A percentile compares a stretch with the other conserved stretches of the same genome.
Conservation (phyloP, 1,140 invertebrate species). For the Bombus ignitus region DNA sequence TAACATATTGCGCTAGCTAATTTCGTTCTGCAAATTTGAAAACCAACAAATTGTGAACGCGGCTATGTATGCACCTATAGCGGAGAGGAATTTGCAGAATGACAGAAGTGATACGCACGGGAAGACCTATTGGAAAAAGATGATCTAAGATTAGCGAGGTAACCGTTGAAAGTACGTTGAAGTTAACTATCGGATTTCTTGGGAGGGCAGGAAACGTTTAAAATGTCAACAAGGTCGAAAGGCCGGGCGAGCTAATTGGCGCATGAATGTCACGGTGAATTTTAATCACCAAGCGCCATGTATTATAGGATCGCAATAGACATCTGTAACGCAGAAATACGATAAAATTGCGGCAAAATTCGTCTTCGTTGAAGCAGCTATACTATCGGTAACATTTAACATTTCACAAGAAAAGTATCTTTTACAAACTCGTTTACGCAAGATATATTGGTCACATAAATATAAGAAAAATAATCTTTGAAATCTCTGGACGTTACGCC, state of each 20-base stretch:
- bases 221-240: conserved; percentile 61
- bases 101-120: conserved; percentile 8
- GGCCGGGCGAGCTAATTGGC: conserved; percentile 50
- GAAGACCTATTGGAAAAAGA: conserved; percentile 58
- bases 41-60: not conserved
- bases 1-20: not conserved
- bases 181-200: conserved; percentile 46
- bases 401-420: not conserved
- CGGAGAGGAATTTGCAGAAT: not conserved
- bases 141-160: conserved; percentile 59
- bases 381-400: not conserved
- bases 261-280: conserved; percentile 50
- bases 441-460: not conserved
- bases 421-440: not conserved
- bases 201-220: conserved; percentile 44
- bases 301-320: not conserved
- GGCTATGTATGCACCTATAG: not conserved
- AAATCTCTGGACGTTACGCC: not conserved
- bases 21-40: not conserved
- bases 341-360: not conserved
- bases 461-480: not conserved
- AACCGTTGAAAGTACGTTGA: conserved; percentile 27
- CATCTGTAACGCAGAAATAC: not conserved
- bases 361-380: not conserved
- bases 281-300: conserved; percentile 17